These are phyloP conservation scores for Columba livia DNA, from an alignment of 2,113 vertebrate species.

Conservation along the genomic window DNA sequence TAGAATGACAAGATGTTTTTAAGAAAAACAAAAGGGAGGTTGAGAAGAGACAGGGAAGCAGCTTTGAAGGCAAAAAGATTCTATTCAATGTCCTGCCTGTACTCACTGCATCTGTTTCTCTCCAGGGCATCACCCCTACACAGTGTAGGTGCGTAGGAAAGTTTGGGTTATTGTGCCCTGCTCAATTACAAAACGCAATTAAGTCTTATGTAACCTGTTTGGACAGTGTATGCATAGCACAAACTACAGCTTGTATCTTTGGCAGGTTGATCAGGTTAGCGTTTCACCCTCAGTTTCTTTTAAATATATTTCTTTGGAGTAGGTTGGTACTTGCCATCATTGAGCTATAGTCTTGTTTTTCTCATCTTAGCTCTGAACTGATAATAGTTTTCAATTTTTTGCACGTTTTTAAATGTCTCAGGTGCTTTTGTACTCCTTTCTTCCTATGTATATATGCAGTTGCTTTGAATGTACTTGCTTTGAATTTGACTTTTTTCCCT, in stretches of 20 bases:
- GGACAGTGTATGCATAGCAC: not conserved
- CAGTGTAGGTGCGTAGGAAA: not conserved
- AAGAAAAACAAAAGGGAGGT: not conserved
- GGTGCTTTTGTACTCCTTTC: conserved; percentile 12
- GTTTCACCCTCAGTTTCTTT: not conserved
- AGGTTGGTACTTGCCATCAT: not conserved
- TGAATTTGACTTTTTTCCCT: conserved; percentile 46
- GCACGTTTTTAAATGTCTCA: not conserved
- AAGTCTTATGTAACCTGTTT: not conserved
- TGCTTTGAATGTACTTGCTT: conserved; percentile 44
- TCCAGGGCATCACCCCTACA: conserved; percentile 41
- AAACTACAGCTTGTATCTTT: not conserved
- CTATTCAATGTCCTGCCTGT: conserved; percentile 26
- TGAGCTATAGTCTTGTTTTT: not conserved
- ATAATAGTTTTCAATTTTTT: not conserved
- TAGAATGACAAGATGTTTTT: not conserved
- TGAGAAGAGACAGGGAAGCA: conserved; percentile 5
- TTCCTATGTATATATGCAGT: not conserved
- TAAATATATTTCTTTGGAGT: not conserved
- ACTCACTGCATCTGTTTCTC: not conserved
- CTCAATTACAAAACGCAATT: conserved; percentile 14
- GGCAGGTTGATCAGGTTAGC: not conserved
- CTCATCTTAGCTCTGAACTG: not conserved
- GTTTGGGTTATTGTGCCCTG: not conserved
- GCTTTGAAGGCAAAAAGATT: conserved; percentile 47